phyloP scores from a whole-genome alignment of 2,113 vertebrate genomes.

The Aspiorhynchus laticeps region DNA sequence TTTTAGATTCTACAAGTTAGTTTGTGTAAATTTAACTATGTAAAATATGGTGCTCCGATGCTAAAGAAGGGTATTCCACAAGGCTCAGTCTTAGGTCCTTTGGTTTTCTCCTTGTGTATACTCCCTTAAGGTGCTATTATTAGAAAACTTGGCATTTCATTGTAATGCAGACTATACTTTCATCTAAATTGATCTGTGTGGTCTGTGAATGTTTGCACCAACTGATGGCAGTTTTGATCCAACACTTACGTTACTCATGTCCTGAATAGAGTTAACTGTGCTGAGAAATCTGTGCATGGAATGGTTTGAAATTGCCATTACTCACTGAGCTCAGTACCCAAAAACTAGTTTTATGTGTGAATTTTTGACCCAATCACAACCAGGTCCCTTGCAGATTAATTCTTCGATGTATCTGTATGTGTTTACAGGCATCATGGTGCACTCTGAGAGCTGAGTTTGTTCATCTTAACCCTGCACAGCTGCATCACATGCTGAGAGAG shows the following conservation, averaged over 20 bases:
- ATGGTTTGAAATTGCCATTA: neutral
- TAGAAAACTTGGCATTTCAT: neutral
- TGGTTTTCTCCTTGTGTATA: neutral
- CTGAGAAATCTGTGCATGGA: neutral
- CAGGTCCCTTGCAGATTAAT: neutral
- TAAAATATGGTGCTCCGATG: neutral
- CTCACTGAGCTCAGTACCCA: neutral
- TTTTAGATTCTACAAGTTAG: neutral
- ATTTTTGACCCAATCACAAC: too few species aligned
- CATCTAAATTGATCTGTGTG: neutral
- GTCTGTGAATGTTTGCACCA: neutral
- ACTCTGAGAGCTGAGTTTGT: slow-evolving; percentile 73
- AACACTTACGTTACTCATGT: neutral
- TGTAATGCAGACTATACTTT: neutral
- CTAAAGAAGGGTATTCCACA: neutral
- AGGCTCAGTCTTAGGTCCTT: neutral
- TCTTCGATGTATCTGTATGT: neutral
- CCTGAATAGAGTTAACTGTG: neutral
- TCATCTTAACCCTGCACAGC: slow-evolving; percentile 75
- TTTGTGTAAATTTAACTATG: neutral
- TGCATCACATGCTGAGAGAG: slow-evolving; percentile 79
- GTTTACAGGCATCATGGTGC: slow-evolving; percentile 72
- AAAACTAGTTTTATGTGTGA: neutral
- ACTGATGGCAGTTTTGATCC: neutral
- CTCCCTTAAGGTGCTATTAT: neutral